A percentile compares a stretch with the other conserved stretches of the same genome.
Evolutionary conservation across 2,113 vertebrate species (phyloP).

Genomic region (Cryptotis parvus): DNA sequence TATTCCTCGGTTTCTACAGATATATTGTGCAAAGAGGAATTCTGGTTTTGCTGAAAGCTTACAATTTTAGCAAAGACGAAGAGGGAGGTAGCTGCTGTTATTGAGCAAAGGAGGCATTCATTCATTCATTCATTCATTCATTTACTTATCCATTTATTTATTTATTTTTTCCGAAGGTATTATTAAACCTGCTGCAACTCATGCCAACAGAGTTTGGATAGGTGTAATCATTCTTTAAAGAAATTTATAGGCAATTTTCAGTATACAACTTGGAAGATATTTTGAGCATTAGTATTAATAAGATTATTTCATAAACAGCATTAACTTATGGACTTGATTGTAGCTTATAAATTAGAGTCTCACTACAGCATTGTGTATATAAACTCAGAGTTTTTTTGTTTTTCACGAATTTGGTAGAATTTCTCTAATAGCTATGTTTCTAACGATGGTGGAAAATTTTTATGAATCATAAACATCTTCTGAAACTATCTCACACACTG

Average conservation of each 20-base stretch:
- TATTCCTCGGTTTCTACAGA: conserved; percentile 21
- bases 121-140: too few species aligned
- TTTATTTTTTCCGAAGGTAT: too few species aligned
- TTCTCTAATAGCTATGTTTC: conserved; percentile 11
- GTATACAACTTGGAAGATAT: conserved; percentile 1
- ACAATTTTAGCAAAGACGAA: conserved; percentile 27
- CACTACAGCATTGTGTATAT: not conserved
- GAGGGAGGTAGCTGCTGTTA: not conserved
- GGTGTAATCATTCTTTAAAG: conserved; percentile 1
- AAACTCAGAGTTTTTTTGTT: not conserved
- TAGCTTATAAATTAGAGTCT: conserved; percentile 47
- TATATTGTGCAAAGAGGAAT: conserved; percentile 1
- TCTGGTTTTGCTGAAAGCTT: conserved; percentile 30
- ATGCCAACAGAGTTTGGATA: conserved; percentile 42
- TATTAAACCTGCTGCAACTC: conserved; percentile 1
- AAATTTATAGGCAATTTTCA: not conserved
- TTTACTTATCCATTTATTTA: too few species aligned
- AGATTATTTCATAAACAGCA: not conserved
- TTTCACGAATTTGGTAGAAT: conserved; percentile 11
- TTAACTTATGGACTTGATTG: conserved; percentile 16
- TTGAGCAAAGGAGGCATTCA: not conserved
- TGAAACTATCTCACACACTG: not conserved
- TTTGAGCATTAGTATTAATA: conserved; percentile 24
- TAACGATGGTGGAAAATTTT: not conserved
- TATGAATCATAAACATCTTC: conserved; percentile 26